Evolutionary conservation across 2,113 vertebrate genomes (phyloP).

Genomic region (Cygnus atratus): DNA sequence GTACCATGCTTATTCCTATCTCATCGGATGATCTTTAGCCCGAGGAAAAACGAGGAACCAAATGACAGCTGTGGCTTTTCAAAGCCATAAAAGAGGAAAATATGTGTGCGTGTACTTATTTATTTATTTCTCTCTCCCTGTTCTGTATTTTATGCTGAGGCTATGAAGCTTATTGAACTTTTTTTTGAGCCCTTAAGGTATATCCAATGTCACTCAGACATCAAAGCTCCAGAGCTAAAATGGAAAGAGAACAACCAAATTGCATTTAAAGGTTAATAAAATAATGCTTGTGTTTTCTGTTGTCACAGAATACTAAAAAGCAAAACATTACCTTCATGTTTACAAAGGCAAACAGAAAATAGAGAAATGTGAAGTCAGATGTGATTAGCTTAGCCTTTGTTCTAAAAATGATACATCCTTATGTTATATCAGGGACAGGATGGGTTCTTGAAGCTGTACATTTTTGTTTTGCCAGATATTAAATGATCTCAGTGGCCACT

Average conservation of each 20-base stretch:
- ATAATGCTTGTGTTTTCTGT: slow-evolving; percentile 54
- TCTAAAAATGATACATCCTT: slow-evolving; percentile 35
- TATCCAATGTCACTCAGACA: slow-evolving; percentile 54
- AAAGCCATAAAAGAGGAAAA: slow-evolving; percentile 53
- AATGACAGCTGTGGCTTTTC: slow-evolving; percentile 55
- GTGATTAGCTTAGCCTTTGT: slow-evolving; percentile 36
- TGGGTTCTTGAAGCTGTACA: background rate
- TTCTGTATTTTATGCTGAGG: slow-evolving; percentile 20
- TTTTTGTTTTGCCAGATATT: slow-evolving; percentile 11
- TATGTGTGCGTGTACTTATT: slow-evolving; percentile 13
- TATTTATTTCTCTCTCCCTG: slow-evolving; percentile 25
- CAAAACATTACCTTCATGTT: slow-evolving; percentile 49
- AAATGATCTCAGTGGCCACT: background rate
- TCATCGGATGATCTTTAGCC: slow-evolving; percentile 7
- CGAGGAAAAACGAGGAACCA: background rate
- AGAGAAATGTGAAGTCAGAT: slow-evolving; percentile 44
- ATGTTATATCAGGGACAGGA: background rate
- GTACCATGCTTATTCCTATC: background rate
- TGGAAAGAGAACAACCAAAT: slow-evolving; percentile 36
- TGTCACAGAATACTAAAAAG: slow-evolving; percentile 62
- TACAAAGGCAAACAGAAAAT: slow-evolving; percentile 37
- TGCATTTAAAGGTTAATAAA: slow-evolving; percentile 60
- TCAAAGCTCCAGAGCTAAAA: slow-evolving; percentile 61
- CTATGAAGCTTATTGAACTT: slow-evolving; percentile 32
- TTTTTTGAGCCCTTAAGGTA: slow-evolving; percentile 53